These are phyloP conservation scores for Ichneumon xanthorius DNA, from an alignment of 2,888 invertebrate species.

Conservation along the genomic window DNA sequence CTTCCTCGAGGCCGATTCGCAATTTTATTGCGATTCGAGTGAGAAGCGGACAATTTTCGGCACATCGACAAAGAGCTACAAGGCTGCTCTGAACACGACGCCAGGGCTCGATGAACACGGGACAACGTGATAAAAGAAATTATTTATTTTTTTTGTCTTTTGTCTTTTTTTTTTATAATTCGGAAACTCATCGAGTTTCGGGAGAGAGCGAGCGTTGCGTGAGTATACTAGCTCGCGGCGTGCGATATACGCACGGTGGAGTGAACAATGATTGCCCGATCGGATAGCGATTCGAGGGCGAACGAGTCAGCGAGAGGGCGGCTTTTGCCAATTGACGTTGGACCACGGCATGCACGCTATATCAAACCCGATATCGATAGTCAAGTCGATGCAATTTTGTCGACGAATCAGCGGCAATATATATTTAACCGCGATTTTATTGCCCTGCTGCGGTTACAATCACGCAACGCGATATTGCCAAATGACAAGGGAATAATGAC, in stretches of 20 bases:
- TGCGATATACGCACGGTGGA: not conserved
- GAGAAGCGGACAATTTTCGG: slow-evolving; percentile 4
- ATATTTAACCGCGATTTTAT: not conserved
- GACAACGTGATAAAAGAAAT: not conserved
- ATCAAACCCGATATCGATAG: not conserved
- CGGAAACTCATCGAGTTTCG: not conserved
- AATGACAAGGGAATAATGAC: not conserved
- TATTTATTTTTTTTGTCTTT: not conserved
- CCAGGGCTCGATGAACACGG: not conserved
- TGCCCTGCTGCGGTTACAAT: not conserved
- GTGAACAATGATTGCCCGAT: slow-evolving; percentile 60
- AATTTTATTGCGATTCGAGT: not conserved
- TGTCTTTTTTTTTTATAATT: not conserved
- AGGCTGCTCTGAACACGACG: not conserved
- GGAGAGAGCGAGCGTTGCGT: not conserved
- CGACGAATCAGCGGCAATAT: not conserved
- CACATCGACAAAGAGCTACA: not conserved
- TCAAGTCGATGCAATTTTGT: not conserved
- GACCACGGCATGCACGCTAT: slow-evolving; percentile 56
- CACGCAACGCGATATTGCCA: slow-evolving; percentile 4
- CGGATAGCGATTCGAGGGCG: slow-evolving; percentile 34
- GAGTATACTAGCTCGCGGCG: not conserved
- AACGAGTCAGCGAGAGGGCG: slow-evolving; percentile 35
- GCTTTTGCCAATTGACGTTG: slow-evolving; percentile 42
- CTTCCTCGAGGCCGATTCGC: not conserved